Percentiles rank a stretch among this genome's conserved stretches.
These are phyloP conservation scores for Keiferia lycopersicella DNA, from an alignment of 2,888 invertebrate species.

Conservation along the genomic window DNA sequence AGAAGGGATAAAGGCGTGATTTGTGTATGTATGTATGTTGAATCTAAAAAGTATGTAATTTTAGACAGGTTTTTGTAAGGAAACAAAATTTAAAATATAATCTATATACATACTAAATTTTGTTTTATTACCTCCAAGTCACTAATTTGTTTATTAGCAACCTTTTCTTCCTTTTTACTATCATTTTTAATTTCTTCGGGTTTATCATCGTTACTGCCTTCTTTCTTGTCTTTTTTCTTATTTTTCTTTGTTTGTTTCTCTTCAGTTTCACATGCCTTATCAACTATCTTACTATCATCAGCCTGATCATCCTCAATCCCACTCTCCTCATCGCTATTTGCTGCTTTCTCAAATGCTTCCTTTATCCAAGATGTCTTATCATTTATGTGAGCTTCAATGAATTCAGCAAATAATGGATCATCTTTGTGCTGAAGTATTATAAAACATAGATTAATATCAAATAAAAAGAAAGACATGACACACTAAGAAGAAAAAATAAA, in stretches of 20 bases:
- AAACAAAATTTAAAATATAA: not conserved
- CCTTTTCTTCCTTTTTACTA: conserved; percentile 78
- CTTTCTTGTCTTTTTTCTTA: conserved; percentile 74
- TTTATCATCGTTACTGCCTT: not conserved
- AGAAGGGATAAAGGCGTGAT: too few relatives aligned
- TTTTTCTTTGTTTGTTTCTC: conserved; percentile 34
- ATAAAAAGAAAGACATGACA: not conserved
- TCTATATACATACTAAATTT: not conserved
- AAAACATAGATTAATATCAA: not conserved
- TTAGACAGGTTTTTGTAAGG: not conserved
- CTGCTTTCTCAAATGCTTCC: conserved; percentile 59
- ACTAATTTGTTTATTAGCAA: conserved; percentile 87
- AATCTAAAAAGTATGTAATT: too few relatives aligned
- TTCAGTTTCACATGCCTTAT: not conserved
- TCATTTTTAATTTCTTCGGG: conserved; percentile 34
- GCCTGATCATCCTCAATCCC: conserved; percentile 54
- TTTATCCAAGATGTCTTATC: conserved; percentile 69
- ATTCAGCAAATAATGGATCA: conserved; percentile 94
- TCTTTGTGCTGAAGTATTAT: conserved; percentile 84
- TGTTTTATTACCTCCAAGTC: conserved; percentile 84
- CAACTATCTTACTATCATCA: conserved; percentile 35
- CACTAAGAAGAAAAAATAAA: too few relatives aligned
- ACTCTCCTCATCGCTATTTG: conserved; percentile 60
- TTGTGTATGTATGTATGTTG: too few relatives aligned
- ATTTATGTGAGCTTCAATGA: conserved; percentile 90